A percentile compares a stretch with the other conserved stretches of the same genome.
These are phyloP conservation scores for Amphilophus citrinellus DNA, from an alignment of 2,113 vertebrate genomes.

Conservation along the genomic window DNA sequence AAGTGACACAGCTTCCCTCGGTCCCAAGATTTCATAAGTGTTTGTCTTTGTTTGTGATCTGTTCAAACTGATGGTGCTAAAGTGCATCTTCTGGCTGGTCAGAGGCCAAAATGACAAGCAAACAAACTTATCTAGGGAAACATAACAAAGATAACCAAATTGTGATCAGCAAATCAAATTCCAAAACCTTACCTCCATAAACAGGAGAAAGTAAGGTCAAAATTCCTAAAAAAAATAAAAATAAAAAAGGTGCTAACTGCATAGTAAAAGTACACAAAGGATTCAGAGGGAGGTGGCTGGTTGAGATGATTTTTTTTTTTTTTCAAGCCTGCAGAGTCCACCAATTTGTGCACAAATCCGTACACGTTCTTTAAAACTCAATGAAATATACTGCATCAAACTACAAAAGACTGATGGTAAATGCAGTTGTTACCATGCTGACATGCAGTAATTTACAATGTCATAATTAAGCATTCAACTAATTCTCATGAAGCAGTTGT, in stretches of 20 bases:
- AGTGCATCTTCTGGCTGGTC: rapidly evolving
- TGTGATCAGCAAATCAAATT: not conserved
- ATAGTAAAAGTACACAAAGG: not conserved
- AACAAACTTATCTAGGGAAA: rapidly evolving
- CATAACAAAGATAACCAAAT: not conserved
- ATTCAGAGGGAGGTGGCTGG: not conserved
- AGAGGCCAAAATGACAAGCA: not conserved
- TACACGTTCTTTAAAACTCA: not conserved
- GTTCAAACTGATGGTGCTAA: not conserved
- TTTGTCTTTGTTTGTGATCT: too few relatives aligned
- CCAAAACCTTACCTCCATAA: not conserved
- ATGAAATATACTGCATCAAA: not conserved
- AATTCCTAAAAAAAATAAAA: not conserved
- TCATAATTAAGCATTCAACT: not conserved
- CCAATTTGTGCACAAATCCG: not conserved
- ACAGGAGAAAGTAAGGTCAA: not conserved
- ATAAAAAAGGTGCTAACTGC: not conserved
- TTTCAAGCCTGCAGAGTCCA: not conserved
- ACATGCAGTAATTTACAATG: not conserved
- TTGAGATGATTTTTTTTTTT: not conserved
- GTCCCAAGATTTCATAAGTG: not conserved
- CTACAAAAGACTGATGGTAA: not conserved
- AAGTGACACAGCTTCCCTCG: not conserved
- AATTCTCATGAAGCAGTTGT: not conserved
- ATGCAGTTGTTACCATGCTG: not conserved